Conservation (phyloP, 2,888 invertebrate species). For the Sminthurides aquaticus region DNA sequence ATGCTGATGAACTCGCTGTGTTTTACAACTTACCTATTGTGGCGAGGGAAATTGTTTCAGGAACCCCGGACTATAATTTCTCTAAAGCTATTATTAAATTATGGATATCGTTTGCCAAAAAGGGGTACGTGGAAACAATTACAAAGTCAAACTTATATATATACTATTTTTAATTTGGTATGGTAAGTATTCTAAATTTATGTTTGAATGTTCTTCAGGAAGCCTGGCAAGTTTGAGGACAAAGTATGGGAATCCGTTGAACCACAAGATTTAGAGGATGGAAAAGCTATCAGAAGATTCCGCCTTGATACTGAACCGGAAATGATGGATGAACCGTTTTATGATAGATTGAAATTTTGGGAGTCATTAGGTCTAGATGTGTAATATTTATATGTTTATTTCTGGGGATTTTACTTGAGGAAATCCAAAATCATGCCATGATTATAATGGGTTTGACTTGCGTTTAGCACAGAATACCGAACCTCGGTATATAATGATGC, state of each 20-base stretch:
- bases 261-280: neutral
- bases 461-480: no score
- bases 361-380: no score
- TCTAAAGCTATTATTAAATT: constrained; percentile 24
- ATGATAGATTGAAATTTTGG: constrained; percentile 15
- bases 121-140: constrained; percentile 18
- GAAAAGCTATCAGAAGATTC: neutral
- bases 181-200: neutral
- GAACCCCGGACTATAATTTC: constrained; percentile 31
- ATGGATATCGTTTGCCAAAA: constrained; percentile 25
- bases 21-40: constrained; percentile 24
- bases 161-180: neutral
- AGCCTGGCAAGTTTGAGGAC: constrained; percentile 22
- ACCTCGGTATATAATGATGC: no score
- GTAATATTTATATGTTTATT: no score
- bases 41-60: constrained; percentile 25
- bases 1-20: constrained; percentile 26
- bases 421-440: no score
- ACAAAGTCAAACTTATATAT: constrained; percentile 1
- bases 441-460: no score
- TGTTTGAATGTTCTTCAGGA: constrained; percentile 16
- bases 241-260: constrained; percentile 27
- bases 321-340: constrained; percentile 13
- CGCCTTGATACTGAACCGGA: constrained; percentile 12
- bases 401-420: no score